These are phyloP conservation scores for Xanthorhoe spadicearia DNA, from an alignment of 2,888 invertebrate species.

Conservation along the genomic window DNA sequence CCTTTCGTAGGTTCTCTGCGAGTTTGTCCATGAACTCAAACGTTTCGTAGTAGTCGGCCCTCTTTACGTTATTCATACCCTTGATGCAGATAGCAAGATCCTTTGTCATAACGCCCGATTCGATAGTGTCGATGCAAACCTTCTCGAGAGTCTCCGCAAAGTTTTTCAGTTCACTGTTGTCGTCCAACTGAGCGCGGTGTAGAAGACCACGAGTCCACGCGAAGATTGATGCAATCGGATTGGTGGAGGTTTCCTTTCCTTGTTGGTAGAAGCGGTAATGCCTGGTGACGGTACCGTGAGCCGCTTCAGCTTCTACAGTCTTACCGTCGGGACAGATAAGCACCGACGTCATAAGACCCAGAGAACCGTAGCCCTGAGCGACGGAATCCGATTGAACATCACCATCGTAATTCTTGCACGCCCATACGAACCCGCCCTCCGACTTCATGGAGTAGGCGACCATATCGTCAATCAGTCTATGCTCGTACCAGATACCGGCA, in stretches of 20 bases:
- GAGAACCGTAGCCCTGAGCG: slow-evolving; percentile 97
- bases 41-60: slow-evolving; percentile 96
- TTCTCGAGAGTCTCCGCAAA: slow-evolving; percentile 95
- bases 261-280: slow-evolving; percentile 95
- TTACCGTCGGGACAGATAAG: slow-evolving; percentile 98
- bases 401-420: slow-evolving; percentile 99
- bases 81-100: slow-evolving; percentile 99
- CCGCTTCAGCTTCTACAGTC: slow-evolving; percentile 99
- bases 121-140: slow-evolving; percentile 97
- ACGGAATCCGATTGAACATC: slow-evolving; percentile 99
- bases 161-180: slow-evolving; percentile 89
- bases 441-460: slow-evolving; percentile 99
- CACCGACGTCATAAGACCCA: slow-evolving; percentile 99
- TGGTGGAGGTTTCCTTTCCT: slow-evolving; percentile 99
- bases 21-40: slow-evolving; percentile 98
- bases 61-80: slow-evolving; percentile 91
- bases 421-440: slow-evolving; percentile 99
- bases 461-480: slow-evolving; percentile 99
- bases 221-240: slow-evolving; percentile 99
- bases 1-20: slow-evolving; percentile 93
- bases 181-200: slow-evolving; percentile 97
- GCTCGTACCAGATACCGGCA: slow-evolving; percentile 98
- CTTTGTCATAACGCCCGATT: slow-evolving; percentile 98
- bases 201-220: slow-evolving; percentile 98
- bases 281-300: slow-evolving; percentile 98